phyloP scores from a whole-genome alignment of 2,888 invertebrate species.

The Megastigmus dorsalis region DNA sequence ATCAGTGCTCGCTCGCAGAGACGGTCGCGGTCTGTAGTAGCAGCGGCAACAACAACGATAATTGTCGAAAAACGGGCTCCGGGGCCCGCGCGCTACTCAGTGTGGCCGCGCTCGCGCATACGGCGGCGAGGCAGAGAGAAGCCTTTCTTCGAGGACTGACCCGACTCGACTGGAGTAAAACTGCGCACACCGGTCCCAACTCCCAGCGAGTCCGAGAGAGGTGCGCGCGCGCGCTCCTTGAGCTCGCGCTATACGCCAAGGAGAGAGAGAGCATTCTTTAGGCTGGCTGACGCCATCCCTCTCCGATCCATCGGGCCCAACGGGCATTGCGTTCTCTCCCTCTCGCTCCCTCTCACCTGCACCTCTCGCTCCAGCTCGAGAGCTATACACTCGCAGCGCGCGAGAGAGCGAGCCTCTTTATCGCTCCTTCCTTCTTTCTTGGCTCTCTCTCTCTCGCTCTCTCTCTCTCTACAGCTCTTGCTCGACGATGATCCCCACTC shows the following conservation, averaged over 20 bases:
- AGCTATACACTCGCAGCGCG: too few species aligned
- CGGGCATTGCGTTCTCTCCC: slow-evolving; percentile 60
- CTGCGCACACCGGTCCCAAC: slow-evolving; percentile 57
- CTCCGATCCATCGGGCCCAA: slow-evolving; percentile 70
- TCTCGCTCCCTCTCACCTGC: slow-evolving; percentile 55
- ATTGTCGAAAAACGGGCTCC: too few species aligned
- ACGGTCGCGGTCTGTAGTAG: too few species aligned
- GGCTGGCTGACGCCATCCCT: slow-evolving; percentile 65
- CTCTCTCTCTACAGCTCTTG: too few species aligned
- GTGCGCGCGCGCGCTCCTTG: too few species aligned
- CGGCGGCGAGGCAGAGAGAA: slow-evolving; percentile 14
- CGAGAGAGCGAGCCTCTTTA: slow-evolving; percentile 29
- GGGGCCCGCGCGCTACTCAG: slow-evolving; percentile 57
- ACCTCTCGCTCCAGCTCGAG: slow-evolving; percentile 51
- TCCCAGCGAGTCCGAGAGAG: too few species aligned
- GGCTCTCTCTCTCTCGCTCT: slow-evolving; percentile 28
- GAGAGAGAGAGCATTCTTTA: slow-evolving; percentile 62
- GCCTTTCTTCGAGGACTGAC: slow-evolving; percentile 70
- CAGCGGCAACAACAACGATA: too few species aligned
- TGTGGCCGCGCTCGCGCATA: slow-evolving; percentile 57
- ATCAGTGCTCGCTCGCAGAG: too few species aligned
- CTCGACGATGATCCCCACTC: too few species aligned
- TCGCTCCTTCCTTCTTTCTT: slow-evolving; percentile 45
- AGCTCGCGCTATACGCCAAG: slow-evolving; percentile 24
- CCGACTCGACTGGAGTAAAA: slow-evolving; percentile 71